A percentile compares a stretch with the other conserved stretches of the same genome.
phyloP scores from a whole-genome alignment of 2,888 invertebrate genomes.

The Pediacus dermestoides region DNA sequence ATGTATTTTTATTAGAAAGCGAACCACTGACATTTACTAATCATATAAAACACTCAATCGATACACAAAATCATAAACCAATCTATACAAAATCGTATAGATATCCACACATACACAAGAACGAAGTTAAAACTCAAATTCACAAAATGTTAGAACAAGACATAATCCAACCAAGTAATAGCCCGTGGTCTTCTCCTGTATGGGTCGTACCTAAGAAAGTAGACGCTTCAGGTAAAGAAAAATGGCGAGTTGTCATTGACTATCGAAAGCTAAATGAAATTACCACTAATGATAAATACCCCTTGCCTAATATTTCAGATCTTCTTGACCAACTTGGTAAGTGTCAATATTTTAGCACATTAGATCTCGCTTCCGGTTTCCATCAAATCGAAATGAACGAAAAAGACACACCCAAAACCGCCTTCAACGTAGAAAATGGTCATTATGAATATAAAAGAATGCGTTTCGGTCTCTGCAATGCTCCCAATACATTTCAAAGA shows the following conservation, averaged over 20 bases:
- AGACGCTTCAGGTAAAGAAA: conserved; percentile 20
- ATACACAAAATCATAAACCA: conserved; percentile 17
- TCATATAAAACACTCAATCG: conserved; percentile 24
- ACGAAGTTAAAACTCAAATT: no score
- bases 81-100: conserved; percentile 25
- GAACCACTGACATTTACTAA: conserved; percentile 21
- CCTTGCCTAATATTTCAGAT: background rate
- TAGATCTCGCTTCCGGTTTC: conserved; percentile 2
- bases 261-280: conserved; percentile 18
- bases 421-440: conserved; percentile 3
- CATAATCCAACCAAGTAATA: conserved; percentile 18
- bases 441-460: conserved; percentile 5
- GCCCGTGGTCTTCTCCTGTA: conserved; percentile 20
- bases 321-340: background rate
- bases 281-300: conserved; percentile 25
- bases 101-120: no score
- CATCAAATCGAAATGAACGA: conserved; percentile 7
- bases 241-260: conserved; percentile 22
- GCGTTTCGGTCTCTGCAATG: conserved; percentile 4
- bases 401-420: conserved; percentile 4
- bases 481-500: background rate
- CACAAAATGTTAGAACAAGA: conserved; percentile 21
- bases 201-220: conserved; percentile 24
- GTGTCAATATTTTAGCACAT: background rate
- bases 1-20: conserved; percentile 19